Evolutionary conservation across 2,797 vertebrate genomes (phyloP), one percentile per base, ranked within the genome.

Genomic region (Tolypeutes matacus): DNA sequence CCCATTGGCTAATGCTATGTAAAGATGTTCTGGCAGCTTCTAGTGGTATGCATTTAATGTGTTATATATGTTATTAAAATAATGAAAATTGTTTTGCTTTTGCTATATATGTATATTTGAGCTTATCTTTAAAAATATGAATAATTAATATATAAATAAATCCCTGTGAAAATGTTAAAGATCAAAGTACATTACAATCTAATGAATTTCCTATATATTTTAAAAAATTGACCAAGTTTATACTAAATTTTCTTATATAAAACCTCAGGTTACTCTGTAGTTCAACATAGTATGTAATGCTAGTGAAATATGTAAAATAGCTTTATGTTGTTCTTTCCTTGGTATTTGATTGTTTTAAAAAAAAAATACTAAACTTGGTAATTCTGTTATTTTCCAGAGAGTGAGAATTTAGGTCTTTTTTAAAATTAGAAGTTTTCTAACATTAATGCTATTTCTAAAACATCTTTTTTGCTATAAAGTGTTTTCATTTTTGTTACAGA

Each of bases 11-110:
- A 42, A 99, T 99, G 98, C 99, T 99, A 77, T 99, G 99, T 98
- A 99, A 99, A 97, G 99, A 99, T 96, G 99, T 99, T 69, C 98
- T 99, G 92, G 99, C 99, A 96, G 99, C 99, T 96, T 99, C 99
- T 73, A 99, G 99, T 97, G 99, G 99, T 99, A 98, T 90, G 97
- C 97, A 96, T 97, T 96, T 42, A 77, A 95, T 78, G 56, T 4
- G 2, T 21, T 36, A 72, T 1, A 51, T 34, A 5, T 8, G 4
- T 85, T 87, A 34, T 93, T 96, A 91, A 81, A 84, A 25, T 83
- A 62, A 95, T 89, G 85, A 89, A 87, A 95, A 75, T 80, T 65
- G 18, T n/a, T 89, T 91, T 67, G 58, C 39, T 93, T 86, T 34
- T 88, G 36, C 80, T 65, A 11, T 31, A 11, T 77, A 5, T 29